Evolutionary conservation across 2,888 invertebrate genomes (phyloP).

Genomic region (Metellina segmentata): DNA sequence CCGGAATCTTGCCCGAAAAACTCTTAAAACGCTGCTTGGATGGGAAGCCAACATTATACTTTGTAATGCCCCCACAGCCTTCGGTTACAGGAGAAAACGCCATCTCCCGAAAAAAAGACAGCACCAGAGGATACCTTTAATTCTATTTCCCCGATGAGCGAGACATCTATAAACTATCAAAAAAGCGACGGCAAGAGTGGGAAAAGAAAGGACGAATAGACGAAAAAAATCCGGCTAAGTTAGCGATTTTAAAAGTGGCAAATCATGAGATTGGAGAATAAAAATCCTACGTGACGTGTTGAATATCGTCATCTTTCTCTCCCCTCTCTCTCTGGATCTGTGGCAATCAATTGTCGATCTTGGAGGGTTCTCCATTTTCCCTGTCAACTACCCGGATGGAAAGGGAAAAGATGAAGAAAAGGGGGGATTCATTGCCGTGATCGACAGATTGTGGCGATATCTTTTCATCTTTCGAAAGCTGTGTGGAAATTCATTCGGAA

Average conservation of each 20-base stretch:
- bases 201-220: neutral
- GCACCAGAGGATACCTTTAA: constrained; percentile 5
- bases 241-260: constrained; percentile 73
- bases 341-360: constrained; percentile 71
- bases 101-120: neutral
- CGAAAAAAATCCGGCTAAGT: constrained; percentile 53
- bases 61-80: neutral
- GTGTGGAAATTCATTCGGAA: constrained; percentile 53
- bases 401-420: constrained; percentile 12
- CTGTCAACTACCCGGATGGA: constrained; percentile 53
- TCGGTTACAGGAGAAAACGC: neutral
- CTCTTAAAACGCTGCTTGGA: neutral
- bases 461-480: constrained; percentile 48
- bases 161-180: constrained; percentile 26
- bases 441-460: constrained; percentile 69
- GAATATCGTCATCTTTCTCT: constrained; percentile 52
- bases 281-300: constrained; percentile 73
- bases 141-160: neutral
- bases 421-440: constrained; percentile 42
- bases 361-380: constrained; percentile 55
- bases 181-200: neutral
- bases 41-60: neutral
- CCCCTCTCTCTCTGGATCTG: constrained; percentile 9
- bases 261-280: constrained; percentile 75
- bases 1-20: neutral